Conservation (phyloP, 1,140 invertebrate genomes). For the Goniozus legneri region DNA sequence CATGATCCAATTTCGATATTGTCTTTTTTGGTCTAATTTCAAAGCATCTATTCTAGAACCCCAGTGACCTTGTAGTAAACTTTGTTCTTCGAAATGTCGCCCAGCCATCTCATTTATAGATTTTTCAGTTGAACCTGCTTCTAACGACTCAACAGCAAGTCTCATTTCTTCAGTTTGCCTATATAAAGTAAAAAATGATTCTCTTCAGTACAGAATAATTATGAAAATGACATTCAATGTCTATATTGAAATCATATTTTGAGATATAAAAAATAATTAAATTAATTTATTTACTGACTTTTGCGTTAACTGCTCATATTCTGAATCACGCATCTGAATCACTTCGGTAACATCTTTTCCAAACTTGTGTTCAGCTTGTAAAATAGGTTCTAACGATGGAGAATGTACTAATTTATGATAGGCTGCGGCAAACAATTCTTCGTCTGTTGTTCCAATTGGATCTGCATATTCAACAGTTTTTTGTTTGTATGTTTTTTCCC, state of each 20-base stretch:
- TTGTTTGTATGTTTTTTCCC: slow-evolving; percentile 67
- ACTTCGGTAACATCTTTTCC: slow-evolving; percentile 69
- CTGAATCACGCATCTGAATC: slow-evolving; percentile 63
- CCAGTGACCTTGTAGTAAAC: slow-evolving; percentile 73
- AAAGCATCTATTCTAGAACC: slow-evolving; percentile 71
- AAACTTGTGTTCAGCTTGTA: slow-evolving; percentile 76
- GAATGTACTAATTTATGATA: slow-evolving; percentile 82
- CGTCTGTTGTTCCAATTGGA: slow-evolving; percentile 68
- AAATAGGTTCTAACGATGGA: slow-evolving; percentile 71
- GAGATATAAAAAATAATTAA: not conserved
- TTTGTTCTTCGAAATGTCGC: slow-evolving; percentile 75
- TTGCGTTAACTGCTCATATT: slow-evolving; percentile 62
- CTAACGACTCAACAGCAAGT: slow-evolving; percentile 64
- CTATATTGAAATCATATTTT: too few relatives aligned
- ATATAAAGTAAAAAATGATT: slow-evolving; percentile 22
- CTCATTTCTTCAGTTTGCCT: slow-evolving; percentile 79
- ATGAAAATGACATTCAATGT: too few relatives aligned
- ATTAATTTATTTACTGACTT: slow-evolving; percentile 50
- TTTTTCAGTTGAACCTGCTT: slow-evolving; percentile 66
- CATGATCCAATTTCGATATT: slow-evolving; percentile 80
- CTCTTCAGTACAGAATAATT: too few relatives aligned
- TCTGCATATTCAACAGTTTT: slow-evolving; percentile 66
- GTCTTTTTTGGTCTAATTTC: slow-evolving; percentile 67
- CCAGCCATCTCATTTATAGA: slow-evolving; percentile 74
- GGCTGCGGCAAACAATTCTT: slow-evolving; percentile 74